These are phyloP conservation scores for Eunapius fragilis DNA, from an alignment of 37 sponge, comb jelly and placozoan species.

Conservation along the genomic window DNA sequence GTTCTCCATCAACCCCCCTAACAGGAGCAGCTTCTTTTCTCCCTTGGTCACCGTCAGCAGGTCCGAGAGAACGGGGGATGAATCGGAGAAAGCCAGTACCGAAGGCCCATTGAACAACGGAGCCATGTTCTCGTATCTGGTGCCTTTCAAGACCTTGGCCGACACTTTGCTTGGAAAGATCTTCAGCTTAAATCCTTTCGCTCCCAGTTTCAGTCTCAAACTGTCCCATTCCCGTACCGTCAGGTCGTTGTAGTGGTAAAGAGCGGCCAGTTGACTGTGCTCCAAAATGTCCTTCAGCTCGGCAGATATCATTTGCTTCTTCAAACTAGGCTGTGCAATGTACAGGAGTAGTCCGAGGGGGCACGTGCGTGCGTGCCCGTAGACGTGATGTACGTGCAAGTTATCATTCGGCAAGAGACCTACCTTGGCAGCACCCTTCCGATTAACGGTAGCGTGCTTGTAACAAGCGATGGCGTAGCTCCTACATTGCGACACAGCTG, in stretches of 20 bases:
- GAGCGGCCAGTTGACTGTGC: slow-evolving; percentile 19
- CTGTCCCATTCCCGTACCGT: slow-evolving; percentile 49
- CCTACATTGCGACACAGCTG: not conserved
- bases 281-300: slow-evolving; percentile 30
- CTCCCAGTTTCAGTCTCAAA: slow-evolving; percentile 25
- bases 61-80: not conserved
- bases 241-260: slow-evolving; percentile 62
- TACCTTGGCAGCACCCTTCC: not conserved
- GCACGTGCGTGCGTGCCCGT: too few relatives aligned
- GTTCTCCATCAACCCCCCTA: slow-evolving; percentile 61
- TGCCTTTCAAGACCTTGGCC: slow-evolving; percentile 18
- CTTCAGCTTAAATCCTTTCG: slow-evolving; percentile 23
- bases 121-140: slow-evolving; percentile 34
- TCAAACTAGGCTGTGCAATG: slow-evolving; percentile 19
- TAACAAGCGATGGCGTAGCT: not conserved
- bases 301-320: slow-evolving; percentile 25
- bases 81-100: slow-evolving; percentile 40
- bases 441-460: not conserved
- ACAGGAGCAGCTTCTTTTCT: slow-evolving; percentile 43
- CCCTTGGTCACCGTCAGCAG: not conserved
- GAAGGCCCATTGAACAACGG: slow-evolving; percentile 43
- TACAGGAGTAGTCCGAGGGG: not conserved
- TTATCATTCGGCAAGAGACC: too few relatives aligned
- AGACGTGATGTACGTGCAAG: too few relatives aligned
- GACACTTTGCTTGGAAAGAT: slow-evolving; percentile 56